Percentiles rank a stretch among this genome's conserved stretches.
phyloP scores from a whole-genome alignment of 2,888 invertebrate species.

The Pecten maximus region DNA sequence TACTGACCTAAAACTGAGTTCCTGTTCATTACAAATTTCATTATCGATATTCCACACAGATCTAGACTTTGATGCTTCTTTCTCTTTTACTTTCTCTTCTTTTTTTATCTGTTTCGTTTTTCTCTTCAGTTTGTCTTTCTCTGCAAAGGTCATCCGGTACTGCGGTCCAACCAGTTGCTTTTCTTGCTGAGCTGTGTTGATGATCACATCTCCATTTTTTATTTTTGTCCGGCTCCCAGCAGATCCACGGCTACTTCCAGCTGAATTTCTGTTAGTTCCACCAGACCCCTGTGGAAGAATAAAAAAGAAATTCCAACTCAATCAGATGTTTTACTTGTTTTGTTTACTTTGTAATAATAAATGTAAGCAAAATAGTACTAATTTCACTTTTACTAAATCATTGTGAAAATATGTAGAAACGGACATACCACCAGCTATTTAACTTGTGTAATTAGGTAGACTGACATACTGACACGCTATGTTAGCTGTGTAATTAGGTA shows the following conservation, averaged over 20 bases:
- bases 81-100: constrained; percentile 74
- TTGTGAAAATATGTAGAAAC: too few relatives aligned
- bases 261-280: constrained; percentile 38
- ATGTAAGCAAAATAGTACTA: too few relatives aligned
- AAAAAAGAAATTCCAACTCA: neutral
- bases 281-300: constrained; percentile 44
- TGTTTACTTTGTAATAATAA: too few relatives aligned
- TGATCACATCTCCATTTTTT: constrained; percentile 43
- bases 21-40: constrained; percentile 66
- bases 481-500: too few relatives aligned
- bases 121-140: constrained; percentile 68
- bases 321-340: too few relatives aligned
- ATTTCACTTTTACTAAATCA: too few relatives aligned
- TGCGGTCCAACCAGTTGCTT: constrained; percentile 68
- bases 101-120: constrained; percentile 68
- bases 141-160: constrained; percentile 73
- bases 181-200: constrained; percentile 52
- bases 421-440: too few relatives aligned
- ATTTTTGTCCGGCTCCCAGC: neutral
- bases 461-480: too few relatives aligned
- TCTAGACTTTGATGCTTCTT: constrained; percentile 72
- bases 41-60: constrained; percentile 79
- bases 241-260: neutral
- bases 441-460: too few relatives aligned
- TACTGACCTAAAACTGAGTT: constrained; percentile 76